These are phyloP conservation scores for Cepaea hortensis DNA, from an alignment of 2,888 invertebrate genomes.

Conservation along the genomic window DNA sequence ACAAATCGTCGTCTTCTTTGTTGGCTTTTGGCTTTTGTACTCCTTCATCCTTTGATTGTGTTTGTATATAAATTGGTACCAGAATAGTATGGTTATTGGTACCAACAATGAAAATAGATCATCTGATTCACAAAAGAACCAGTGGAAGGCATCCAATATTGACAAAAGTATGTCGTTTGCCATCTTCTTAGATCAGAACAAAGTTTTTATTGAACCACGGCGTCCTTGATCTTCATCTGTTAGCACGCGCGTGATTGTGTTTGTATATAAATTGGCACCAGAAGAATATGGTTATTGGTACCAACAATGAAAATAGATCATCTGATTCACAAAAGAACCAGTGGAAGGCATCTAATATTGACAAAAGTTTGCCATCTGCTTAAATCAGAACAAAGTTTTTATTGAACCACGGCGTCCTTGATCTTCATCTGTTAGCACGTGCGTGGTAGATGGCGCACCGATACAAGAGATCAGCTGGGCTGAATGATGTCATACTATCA, in stretches of 20 bases:
- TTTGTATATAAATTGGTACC: conserved; percentile 23
- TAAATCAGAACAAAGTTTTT: too few relatives aligned
- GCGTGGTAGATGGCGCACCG: too few relatives aligned
- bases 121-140: conserved; percentile 17
- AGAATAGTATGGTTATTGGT: not conserved
- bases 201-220: too few relatives aligned
- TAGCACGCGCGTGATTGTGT: not conserved
- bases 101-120: conserved; percentile 26
- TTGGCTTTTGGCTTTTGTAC: too few relatives aligned
- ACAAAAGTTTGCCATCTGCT: conserved; percentile 10
- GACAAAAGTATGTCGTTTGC: not conserved
- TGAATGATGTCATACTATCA: too few relatives aligned
- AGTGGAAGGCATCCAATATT: conserved; percentile 3
- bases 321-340: conserved; percentile 14
- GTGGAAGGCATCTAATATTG: conserved; percentile 5
- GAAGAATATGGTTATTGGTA: not conserved
- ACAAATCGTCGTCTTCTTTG: too few relatives aligned
- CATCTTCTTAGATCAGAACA: not conserved
- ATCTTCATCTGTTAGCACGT: too few relatives aligned
- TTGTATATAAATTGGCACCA: conserved; percentile 21
- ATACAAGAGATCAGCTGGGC: too few relatives aligned
- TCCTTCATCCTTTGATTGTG: not conserved
- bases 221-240: too few relatives aligned
- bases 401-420: too few relatives aligned
- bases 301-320: conserved; percentile 23